These are phyloP conservation scores for Nomada fabriciana DNA, from an alignment of 2,888 invertebrate species.

Conservation along the genomic window DNA sequence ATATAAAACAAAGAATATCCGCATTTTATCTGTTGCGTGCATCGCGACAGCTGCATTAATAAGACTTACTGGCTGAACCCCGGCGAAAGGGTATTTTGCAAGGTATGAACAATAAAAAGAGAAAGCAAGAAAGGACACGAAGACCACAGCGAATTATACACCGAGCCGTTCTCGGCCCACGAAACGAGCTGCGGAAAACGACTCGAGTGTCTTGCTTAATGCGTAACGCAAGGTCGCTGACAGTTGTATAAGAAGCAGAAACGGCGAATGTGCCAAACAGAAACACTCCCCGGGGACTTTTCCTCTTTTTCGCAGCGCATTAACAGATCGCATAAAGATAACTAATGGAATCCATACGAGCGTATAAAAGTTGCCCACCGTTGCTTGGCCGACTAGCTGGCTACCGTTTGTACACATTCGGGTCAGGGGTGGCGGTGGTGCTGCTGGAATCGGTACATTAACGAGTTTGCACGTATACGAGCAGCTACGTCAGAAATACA, in stretches of 20 bases:
- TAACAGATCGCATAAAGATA: slow-evolving; percentile 73
- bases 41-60: no score
- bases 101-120: no score
- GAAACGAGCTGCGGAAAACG: slow-evolving; percentile 20
- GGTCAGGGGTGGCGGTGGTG: neutral
- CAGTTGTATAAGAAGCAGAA: slow-evolving; percentile 40
- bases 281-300: slow-evolving; percentile 52
- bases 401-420: slow-evolving; percentile 8
- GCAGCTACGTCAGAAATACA: slow-evolving; percentile 49
- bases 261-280: slow-evolving; percentile 32
- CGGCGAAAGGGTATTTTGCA: no score
- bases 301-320: slow-evolving; percentile 58
- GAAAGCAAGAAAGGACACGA: neutral
- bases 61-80: no score
- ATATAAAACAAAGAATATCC: no score
- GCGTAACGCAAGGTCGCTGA: slow-evolving; percentile 31
- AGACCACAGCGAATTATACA: no score
- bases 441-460: slow-evolving; percentile 57
- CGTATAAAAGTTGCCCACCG: slow-evolving; percentile 59
- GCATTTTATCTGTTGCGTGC: no score
- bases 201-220: slow-evolving; percentile 30
- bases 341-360: slow-evolving; percentile 71
- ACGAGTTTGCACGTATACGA: slow-evolving; percentile 59
- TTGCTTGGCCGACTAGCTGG: slow-evolving; percentile 8
- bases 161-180: neutral